Percentiles rank a stretch among this genome's conserved stretches.
These are phyloP conservation scores for Perizoma flavofasciatum DNA, from an alignment of 2,888 invertebrate species.

Conservation along the genomic window DNA sequence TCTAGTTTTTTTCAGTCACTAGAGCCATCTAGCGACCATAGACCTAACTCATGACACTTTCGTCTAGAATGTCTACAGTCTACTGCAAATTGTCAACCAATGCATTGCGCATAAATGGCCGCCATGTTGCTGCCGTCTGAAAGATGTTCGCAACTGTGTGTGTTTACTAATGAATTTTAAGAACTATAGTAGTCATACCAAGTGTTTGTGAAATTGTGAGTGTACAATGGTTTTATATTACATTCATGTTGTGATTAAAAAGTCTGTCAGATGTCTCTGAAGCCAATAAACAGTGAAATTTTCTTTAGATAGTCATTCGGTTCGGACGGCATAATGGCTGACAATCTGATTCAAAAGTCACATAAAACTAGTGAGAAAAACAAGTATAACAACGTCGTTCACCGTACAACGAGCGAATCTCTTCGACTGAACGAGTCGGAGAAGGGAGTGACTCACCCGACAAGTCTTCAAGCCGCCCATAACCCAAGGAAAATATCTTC, in stretches of 20 bases:
- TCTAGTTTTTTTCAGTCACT: too few relatives aligned
- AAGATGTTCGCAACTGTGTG: conserved; percentile 83
- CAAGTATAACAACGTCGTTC: conserved; percentile 86
- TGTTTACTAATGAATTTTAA: conserved; percentile 84
- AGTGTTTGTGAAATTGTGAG: conserved; percentile 83
- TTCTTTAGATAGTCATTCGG: conserved; percentile 84
- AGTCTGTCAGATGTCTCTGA: conserved; percentile 83
- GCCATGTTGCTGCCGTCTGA: conserved; percentile 85
- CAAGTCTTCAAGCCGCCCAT: conserved; percentile 82
- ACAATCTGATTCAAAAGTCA: conserved; percentile 86
- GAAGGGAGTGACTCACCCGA: conserved; percentile 83
- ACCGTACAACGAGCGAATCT: conserved; percentile 89
- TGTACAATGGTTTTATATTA: conserved; percentile 82
- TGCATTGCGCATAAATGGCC: conserved; percentile 85
- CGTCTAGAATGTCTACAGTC: conserved; percentile 74
- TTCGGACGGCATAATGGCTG: conserved; percentile 86
- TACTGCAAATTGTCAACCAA: conserved; percentile 83
- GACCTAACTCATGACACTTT: conserved; percentile 41
- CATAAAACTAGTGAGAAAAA: conserved; percentile 85
- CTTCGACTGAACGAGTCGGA: conserved; percentile 85
- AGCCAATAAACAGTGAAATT: conserved; percentile 83
- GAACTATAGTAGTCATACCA: conserved; percentile 77
- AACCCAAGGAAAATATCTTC: conserved; percentile 93
- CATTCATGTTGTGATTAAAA: conserved; percentile 75
- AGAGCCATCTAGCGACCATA: conserved; percentile 59